phyloP scores from a whole-genome alignment of 2,113 vertebrate species.

The Sylvilagus bachmani region DNA sequence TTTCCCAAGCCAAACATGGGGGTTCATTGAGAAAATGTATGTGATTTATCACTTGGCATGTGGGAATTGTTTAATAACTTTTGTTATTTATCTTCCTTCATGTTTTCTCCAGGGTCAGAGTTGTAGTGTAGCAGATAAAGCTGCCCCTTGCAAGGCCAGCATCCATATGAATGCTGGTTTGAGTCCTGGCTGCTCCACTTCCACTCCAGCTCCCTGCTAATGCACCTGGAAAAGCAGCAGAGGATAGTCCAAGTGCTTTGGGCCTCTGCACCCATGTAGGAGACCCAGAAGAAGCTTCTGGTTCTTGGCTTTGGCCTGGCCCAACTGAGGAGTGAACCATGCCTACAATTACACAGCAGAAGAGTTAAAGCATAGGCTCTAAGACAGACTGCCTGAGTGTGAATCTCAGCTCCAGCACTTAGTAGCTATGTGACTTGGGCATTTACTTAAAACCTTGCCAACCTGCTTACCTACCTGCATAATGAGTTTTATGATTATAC shows the following conservation, averaged over 20 bases:
- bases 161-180: too few species aligned
- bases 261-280: too few species aligned
- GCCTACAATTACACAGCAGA: neutral
- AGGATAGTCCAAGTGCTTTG: too few species aligned
- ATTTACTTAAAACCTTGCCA: neutral
- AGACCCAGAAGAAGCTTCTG: too few species aligned
- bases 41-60: neutral
- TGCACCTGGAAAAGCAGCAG: too few species aligned
- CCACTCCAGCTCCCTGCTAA: too few species aligned
- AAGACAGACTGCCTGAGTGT: neutral
- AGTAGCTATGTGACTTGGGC: neutral
- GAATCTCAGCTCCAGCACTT: neutral
- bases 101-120: neutral
- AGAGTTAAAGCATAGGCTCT: neutral
- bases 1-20: neutral
- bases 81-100: neutral
- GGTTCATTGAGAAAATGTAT: neutral
- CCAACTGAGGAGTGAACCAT: neutral
- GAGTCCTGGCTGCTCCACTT: too few species aligned
- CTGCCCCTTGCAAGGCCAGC: too few species aligned
- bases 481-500: neutral
- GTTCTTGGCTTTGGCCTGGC: too few species aligned
- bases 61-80: conserved; percentile 6
- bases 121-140: too few species aligned
- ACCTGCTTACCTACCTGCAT: conserved; percentile 15